phyloP scores from a whole-genome alignment of 2,113 vertebrate species.

The Oplegnathus fasciatus region DNA sequence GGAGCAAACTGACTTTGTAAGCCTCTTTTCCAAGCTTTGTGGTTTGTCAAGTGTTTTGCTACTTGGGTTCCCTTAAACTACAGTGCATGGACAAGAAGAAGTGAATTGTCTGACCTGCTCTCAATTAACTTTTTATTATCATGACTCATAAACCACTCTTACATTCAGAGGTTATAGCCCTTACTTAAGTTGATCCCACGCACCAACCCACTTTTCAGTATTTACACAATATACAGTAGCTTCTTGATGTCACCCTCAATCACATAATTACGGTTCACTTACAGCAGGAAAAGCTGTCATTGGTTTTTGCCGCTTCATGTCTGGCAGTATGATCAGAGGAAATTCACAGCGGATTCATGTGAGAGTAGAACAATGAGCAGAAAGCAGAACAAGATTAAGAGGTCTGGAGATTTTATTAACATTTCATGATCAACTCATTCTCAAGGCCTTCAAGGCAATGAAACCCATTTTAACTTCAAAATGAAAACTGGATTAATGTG shows the following conservation, averaged over 20 bases:
- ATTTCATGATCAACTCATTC: slow-evolving; percentile 46
- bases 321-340: slow-evolving; percentile 10
- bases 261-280: slow-evolving; percentile 20
- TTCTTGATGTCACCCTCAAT: slow-evolving; percentile 4
- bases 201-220: not conserved
- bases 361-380: not conserved
- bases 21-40: not conserved
- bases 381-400: slow-evolving; percentile 21
- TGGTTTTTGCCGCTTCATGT: not conserved
- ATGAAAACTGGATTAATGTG: slow-evolving; percentile 21
- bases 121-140: slow-evolving; percentile 25
- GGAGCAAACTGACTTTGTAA: slow-evolving; percentile 4
- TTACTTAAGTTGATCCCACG: slow-evolving; percentile 5
- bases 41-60: slow-evolving; percentile 12
- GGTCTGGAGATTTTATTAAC: slow-evolving; percentile 35
- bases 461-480: slow-evolving; percentile 33
- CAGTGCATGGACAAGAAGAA: slow-evolving; percentile 7
- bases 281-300: not conserved
- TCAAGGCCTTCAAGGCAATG: slow-evolving; percentile 25
- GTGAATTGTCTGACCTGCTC: slow-evolving; percentile 5
- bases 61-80: not conserved
- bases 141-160: slow-evolving; percentile 38
- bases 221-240: slow-evolving; percentile 17
- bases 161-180: slow-evolving; percentile 9
- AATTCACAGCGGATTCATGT: not conserved